Evolutionary conservation across 2,888 invertebrate species (phyloP).

Genomic region (Amphipoea lucens): DNA sequence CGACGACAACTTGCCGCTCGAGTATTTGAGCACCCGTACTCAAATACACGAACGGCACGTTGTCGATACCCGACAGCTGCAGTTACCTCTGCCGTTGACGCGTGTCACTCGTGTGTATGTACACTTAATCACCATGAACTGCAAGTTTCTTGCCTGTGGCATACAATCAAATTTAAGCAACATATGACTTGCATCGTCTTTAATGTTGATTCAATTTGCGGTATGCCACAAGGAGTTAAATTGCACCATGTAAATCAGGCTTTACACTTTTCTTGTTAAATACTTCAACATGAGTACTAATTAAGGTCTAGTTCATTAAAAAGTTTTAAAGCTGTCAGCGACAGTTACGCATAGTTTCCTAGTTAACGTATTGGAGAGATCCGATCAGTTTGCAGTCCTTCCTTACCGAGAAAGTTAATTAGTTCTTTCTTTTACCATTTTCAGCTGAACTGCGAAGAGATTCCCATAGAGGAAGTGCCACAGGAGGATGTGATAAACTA

Average conservation of each 20-base stretch:
- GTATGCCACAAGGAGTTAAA: not conserved
- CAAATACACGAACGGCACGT: too few species aligned
- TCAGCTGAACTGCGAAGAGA: constrained; percentile 80
- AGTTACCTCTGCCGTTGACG: too few species aligned
- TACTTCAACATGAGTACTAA: constrained; percentile 1
- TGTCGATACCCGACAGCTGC: too few species aligned
- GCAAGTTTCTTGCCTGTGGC: not conserved
- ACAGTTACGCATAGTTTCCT: constrained; percentile 4
- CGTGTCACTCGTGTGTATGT: not conserved
- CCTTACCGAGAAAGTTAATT: constrained; percentile 17
- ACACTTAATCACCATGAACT: not conserved
- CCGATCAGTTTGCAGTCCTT: not conserved
- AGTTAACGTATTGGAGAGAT: constrained; percentile 14
- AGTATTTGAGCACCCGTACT: too few species aligned
- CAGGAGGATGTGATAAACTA: constrained; percentile 75
- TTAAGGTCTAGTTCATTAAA: constrained; percentile 6
- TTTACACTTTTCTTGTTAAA: not conserved
- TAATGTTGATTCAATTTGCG: not conserved
- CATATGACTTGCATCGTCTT: not conserved
- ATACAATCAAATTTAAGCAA: not conserved
- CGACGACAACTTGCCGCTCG: too few species aligned
- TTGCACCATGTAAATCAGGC: too few species aligned
- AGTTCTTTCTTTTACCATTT: constrained; percentile 62
- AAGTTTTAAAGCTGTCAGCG: constrained; percentile 10
- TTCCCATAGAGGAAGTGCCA: constrained; percentile 76